Evolutionary conservation across 2,888 invertebrate genomes (phyloP), one percentile per base, ranked within the genome.

Genomic region (Campoplex nolae): DNA sequence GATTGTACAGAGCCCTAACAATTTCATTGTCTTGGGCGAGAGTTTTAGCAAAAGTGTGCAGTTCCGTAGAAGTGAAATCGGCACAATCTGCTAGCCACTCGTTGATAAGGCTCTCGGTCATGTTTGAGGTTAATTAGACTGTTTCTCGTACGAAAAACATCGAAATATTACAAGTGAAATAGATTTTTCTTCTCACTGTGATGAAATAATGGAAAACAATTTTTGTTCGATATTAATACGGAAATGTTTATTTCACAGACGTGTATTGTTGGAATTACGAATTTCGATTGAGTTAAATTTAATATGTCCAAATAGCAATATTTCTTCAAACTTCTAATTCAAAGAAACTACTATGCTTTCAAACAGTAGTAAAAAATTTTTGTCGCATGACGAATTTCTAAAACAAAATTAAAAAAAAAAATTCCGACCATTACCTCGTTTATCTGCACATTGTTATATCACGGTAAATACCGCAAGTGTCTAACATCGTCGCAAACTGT

Each of bases 61-160:
- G 95, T 94, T 98, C 98, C 89, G 96, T 96, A 79, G 97, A 96
- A 92, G 97, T 97, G 87, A 97, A 94, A 74, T 96, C 95, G 88
- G 96, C 96, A 95, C 97, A 98, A 93, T 98, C 98, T 90, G 96
- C 96, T 90, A 98, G 95, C 98, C 98, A 98, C 94, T 98, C 98
- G 90, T 95, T 95, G 90, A 98, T 96, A 84, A 95, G 91, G 88
- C 94, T 94, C 89, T 95, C 95, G 86, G 95, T 95, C 95, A 98
- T 95, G 73, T 92, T 93, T 77, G 48, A 62, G 28, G 51, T 70
- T 56, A n/a, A 35, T 51, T 18, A 1, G 58, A 65, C 32, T 7
- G 38, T n/a, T 51, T 13, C 45, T 58, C 42, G 9, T 18, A n/a
- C 4, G n/a, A 65, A 11, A 68, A 67, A 70, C 42, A 56, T 87